Percentiles rank a stretch among this genome's conserved stretches.
Conservation (phyloP, 2,113 vertebrate species). For the Morphnarchus princeps region DNA sequence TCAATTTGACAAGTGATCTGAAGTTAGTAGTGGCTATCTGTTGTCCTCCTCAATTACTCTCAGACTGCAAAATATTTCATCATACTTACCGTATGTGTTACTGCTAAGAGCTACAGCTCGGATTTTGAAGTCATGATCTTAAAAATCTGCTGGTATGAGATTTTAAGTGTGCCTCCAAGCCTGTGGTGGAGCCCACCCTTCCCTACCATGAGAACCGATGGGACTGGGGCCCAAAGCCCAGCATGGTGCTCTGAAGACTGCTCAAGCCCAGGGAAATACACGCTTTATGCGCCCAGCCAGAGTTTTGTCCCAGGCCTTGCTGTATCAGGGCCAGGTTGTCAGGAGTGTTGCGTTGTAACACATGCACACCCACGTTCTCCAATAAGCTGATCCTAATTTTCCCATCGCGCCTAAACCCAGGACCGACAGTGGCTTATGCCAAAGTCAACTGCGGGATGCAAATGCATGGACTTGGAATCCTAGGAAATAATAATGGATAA, state of each 20-base stretch:
- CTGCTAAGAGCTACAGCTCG: not conserved
- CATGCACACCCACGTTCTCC: not conserved
- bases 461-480: not conserved
- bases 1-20: not conserved
- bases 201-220: rapidly evolving
- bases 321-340: not conserved
- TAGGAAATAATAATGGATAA: not conserved
- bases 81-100: not conserved
- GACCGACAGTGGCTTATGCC: not conserved
- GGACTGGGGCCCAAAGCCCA: not conserved
- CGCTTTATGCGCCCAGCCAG: not conserved
- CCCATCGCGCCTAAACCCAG: not conserved
- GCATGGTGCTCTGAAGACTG: not conserved
- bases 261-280: not conserved
- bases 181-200: not conserved
- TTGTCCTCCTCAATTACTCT: not conserved
- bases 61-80: not conserved
- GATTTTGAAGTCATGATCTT: not conserved
- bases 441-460: not conserved
- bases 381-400: not conserved
- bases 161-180: not conserved
- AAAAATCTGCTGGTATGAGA: not conserved
- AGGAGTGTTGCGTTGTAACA: not conserved
- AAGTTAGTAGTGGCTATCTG: not conserved
- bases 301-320: not conserved